Percentiles rank a stretch among this genome's conserved stretches.
Conservation (phyloP, 2,113 vertebrate species). For the Mellivora capensis region DNA sequence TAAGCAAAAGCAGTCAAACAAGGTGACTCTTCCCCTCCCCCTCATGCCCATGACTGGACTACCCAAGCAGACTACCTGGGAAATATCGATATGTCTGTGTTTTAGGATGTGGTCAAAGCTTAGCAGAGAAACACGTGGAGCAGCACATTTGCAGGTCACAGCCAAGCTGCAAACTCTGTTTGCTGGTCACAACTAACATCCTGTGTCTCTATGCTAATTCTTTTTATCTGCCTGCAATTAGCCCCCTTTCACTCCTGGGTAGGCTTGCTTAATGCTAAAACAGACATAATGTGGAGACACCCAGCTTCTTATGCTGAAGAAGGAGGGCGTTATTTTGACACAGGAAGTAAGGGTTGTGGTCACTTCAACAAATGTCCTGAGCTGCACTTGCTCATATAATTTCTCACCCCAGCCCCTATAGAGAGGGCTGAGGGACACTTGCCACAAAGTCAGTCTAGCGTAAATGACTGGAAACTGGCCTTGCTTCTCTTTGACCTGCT, state of each 20-base stretch:
- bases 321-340: background rate
- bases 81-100: background rate
- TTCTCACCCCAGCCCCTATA: background rate
- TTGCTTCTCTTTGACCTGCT: background rate
- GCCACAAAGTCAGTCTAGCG: background rate
- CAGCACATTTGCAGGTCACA: background rate
- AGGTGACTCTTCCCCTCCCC: background rate
- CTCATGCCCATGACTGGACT: background rate
- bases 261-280: background rate
- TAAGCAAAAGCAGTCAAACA: background rate
- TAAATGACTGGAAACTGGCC: background rate
- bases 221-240: constrained; percentile 50
- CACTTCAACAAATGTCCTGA: background rate
- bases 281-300: background rate
- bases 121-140: background rate
- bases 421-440: background rate
- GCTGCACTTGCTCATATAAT: background rate
- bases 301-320: background rate
- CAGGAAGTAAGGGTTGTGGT: background rate
- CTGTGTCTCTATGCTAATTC: constrained; percentile 32
- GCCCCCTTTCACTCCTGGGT: background rate
- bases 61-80: background rate
- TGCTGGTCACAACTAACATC: constrained; percentile 61
- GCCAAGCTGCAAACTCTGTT: constrained; percentile 5
- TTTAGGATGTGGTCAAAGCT: constrained; percentile 70